Evolutionary conservation across 2,888 invertebrate species (phyloP), one percentile per base, ranked within the genome.

Genomic region (Thera obeliscata): DNA sequence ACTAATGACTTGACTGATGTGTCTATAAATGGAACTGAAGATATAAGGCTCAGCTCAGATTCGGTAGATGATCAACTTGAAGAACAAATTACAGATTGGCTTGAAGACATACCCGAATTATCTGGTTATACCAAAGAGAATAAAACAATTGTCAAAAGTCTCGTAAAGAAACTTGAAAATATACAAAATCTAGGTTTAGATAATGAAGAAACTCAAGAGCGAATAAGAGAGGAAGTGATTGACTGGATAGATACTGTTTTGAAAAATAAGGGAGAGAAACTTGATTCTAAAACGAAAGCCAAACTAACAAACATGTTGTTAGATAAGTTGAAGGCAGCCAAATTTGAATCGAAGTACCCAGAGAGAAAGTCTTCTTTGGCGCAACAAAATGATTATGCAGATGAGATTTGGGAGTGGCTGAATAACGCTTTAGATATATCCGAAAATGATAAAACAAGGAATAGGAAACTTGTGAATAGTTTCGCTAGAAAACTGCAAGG

Each of bases 231-330:
- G 52, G 71, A 74, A 61, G 36, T 81, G 5, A 66, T 33, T 12
- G 69, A 78, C 50, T 83, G 79, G 80, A 62, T 84, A 8, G 70
- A 75, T 43, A 66, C 62, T 6, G 64, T 75, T 50, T 56, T 74
- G 38, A 58, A 64, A 35, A 66, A 62, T 1, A 64, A 52, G 8
- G 57, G 35, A 6, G 36, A 54, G 2, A 60, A 69, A 56, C 9
- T 77, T 11, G 66, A 72, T 58, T 41, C 65, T 12, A 66, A 62
- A 67, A 66, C 58, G 0, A 74, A 71, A 60, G 35, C 50, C 2
- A 62, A 72, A 41, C 48, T 78, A 48, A 56, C 70, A 33, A 59
- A 73, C 7, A 49, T 66, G 3, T 46, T 74, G 8, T 6, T 57
- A 5, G 22, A 66, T 3, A 58, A 57, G 46, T 59, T 67, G 33